A percentile compares a stretch with the other conserved stretches of the same genome.
Evolutionary conservation across 2,888 invertebrate genomes (phyloP).

Genomic region (Anodontia alba): DNA sequence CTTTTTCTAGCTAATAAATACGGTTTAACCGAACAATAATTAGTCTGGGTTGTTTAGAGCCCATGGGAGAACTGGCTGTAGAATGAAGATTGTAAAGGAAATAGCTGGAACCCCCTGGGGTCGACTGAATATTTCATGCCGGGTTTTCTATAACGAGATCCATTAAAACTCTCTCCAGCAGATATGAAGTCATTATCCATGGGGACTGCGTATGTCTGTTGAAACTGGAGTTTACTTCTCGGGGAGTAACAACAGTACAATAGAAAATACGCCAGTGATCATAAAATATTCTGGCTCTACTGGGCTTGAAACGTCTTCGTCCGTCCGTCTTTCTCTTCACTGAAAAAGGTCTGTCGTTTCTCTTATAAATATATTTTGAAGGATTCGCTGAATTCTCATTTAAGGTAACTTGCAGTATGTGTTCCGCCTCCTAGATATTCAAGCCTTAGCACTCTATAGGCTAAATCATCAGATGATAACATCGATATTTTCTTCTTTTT

Average conservation of each 20-base stretch:
- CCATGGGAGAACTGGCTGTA: conserved; percentile 23
- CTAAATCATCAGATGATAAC: no score
- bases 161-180: conserved; percentile 17
- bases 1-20: conserved; percentile 17
- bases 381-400: no score
- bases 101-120: conserved; percentile 47
- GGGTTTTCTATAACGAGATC: conserved; percentile 30
- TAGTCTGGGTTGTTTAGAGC: conserved; percentile 31
- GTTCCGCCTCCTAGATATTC: no score
- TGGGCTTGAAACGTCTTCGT: no score
- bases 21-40: conserved; percentile 35
- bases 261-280: neutral
- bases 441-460: no score
- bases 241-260: neutral
- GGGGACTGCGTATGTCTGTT: neutral
- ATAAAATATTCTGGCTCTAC: no score
- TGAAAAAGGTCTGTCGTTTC: no score
- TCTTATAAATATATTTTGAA: no score
- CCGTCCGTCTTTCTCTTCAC: no score
- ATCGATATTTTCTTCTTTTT: no score
- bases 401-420: no score
- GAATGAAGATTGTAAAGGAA: conserved; percentile 55
- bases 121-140: conserved; percentile 51
- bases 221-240: neutral
- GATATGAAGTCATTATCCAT: conserved; percentile 9